Evolutionary conservation across 2,888 invertebrate genomes (phyloP), one percentile per base, ranked within the genome.

Genomic region (Dynastes hyllus): DNA sequence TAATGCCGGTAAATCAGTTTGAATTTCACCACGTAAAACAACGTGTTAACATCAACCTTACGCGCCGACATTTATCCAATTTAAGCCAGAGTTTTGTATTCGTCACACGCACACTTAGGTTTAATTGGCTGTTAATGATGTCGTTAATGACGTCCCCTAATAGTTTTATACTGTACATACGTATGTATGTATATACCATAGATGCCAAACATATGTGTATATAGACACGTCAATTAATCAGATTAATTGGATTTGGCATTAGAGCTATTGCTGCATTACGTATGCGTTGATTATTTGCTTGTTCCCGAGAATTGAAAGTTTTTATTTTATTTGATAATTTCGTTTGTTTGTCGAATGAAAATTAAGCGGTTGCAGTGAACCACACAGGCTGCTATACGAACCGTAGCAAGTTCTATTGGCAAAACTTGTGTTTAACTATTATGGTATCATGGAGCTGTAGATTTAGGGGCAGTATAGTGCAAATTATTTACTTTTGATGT

Each of bases 71-170:
- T 61, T 61, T 61, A 45, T 45, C 45, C 50, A 22, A 75, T 61
- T 61, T 61, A n/a, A 22, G 40, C 61, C 8, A 51, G 51, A 22
- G 29, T 71, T 71, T 9, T 61, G 61, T 16, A 0, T 45, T 29
- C 40, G n/a, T 50, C 61, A 45, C 13, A 45, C 45, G 32, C 27
- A 40, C 73, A 75, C 61, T 63, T 75, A 75, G 27, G 29, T 75
- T 22, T 45, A 61, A 75, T 63, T 75, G 73, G 73, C 29, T 50
- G 27, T 45, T 75, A 75, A 75, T 61, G 50, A 75, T 63, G 50
- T 29, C 61, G 27, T 45, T 75, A 75, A 75, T 61, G 50, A 75
- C 63, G 50, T 75, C 11, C 27, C 8, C 29, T 45, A 37, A 71
- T 50, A 61, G 61, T 75, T 75, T 61, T 75, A 50, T 50, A 61